Evolutionary conservation across 2,797 vertebrate species (phyloP).

Genomic region (Leucoraja ocellata): DNA sequence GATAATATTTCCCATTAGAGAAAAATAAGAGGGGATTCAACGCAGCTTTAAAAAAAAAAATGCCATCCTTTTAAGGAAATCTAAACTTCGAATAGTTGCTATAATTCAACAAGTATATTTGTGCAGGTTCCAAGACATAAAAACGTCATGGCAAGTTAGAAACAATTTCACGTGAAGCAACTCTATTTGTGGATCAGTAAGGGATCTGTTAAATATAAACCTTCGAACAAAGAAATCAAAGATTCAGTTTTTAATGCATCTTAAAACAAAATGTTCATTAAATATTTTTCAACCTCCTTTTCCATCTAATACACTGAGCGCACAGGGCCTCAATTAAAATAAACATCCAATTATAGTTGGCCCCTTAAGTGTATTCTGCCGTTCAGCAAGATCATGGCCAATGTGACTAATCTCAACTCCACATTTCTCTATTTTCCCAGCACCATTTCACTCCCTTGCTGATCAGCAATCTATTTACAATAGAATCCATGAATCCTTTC

Average conservation of each 20-base stretch:
- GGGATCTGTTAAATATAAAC: neutral
- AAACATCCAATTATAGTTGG: neutral
- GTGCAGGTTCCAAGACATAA: conserved; percentile 14
- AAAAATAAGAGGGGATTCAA: neutral
- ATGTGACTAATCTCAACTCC: no score
- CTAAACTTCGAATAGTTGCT: neutral
- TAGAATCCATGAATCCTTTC: neutral
- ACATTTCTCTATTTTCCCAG: no score
- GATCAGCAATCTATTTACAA: no score
- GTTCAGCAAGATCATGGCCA: no score
- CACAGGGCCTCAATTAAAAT: neutral
- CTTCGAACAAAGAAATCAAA: neutral
- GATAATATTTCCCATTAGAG: neutral
- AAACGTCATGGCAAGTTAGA: neutral
- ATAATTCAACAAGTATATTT: neutral
- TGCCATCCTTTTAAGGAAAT: conserved; percentile 26
- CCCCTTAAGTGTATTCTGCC: no score
- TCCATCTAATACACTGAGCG: no score
- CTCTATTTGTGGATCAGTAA: no score
- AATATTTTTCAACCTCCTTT: neutral
- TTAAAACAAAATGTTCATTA: neutral
- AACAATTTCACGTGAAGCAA: neutral
- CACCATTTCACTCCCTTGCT: no score
- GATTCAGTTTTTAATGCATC: neutral
- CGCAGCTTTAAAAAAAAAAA: neutral